Base-by-base conservation (phyloP, 2,888 invertebrate species). In the Aspidiotus rigidus region DNA sequence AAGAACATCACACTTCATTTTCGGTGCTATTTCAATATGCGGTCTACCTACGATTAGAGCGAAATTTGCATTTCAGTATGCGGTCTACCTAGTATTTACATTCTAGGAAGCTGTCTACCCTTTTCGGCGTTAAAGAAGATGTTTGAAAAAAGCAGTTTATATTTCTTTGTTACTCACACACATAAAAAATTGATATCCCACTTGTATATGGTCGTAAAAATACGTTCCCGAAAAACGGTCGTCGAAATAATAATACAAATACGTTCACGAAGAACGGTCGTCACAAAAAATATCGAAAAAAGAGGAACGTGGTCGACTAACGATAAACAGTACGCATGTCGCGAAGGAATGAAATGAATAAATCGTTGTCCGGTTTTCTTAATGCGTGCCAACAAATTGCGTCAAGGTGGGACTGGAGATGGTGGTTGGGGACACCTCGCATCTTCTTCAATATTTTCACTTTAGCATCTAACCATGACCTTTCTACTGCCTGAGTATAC, bases 381-480 rank as follows among this genome's bases (percentile, higher is more conserved):
- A 44, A 44, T 10, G 49, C 49, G 49, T 44, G 49, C 49, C 49
- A 44, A 44, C 49, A 44, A 44, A 44, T 44, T 44, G 49, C 49
- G 49, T 44, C 49, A 44, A 44, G 49, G 49, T 44, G 49, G 8
- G 49, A 44, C 49, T 44, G 49, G 49, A 44, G 11, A 44, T 44
- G 49, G 11, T 44, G 8, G 49, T 44, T 44, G 11, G 49, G 49
- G 49, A 44, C 11, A 11, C 49, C 49, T 44, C 49, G 49, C 49
- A 44, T 44, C 11, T 44, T 44, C 11, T 44, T 44, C 49, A 44
- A 11, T 44, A 44, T 44, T 44, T 10, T 44, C 49, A 44, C 49
- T 44, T 44, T 44, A 44, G 49, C 49, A 11, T 44, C 49, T 11
- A 44, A 44, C 49, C 49, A 44, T 11, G 11, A 44, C 49, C 49